phyloP scores from a whole-genome alignment of 1,140 invertebrate species.

The Nebria ingens region DNA sequence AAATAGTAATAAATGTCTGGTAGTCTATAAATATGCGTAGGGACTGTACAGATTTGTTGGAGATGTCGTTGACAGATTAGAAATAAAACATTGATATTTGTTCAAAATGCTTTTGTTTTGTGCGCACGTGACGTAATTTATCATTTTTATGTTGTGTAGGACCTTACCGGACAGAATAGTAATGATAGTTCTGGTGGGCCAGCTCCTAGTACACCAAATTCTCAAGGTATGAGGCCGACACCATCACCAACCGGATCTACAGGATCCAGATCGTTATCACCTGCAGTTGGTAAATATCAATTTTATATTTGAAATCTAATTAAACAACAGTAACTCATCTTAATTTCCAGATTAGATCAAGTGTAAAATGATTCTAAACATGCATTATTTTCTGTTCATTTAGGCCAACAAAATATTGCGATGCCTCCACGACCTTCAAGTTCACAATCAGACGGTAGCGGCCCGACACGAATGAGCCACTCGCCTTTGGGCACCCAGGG shows the following conservation, averaged over 20 bases:
- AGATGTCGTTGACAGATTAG: no score
- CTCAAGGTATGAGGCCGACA: conserved; percentile 74
- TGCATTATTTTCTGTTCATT: conserved; percentile 22
- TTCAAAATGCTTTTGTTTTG: no score
- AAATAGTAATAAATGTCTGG: no score
- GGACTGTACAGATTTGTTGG: no score
- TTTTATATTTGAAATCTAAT: conserved; percentile 10
- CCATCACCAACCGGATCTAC: conserved; percentile 87
- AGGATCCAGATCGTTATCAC: conserved; percentile 90
- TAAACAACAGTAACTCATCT: no score
- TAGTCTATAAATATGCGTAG: no score
- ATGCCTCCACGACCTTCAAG: conserved; percentile 86
- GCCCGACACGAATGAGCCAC: conserved; percentile 58
- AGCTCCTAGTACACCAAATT: conserved; percentile 60
- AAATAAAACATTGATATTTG: no score
- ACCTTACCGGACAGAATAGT: conserved; percentile 59
- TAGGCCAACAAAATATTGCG: conserved; percentile 82
- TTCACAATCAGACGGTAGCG: conserved; percentile 73
- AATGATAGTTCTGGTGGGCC: conserved; percentile 56
- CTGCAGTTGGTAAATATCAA: conserved; percentile 76
- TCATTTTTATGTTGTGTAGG: no score
- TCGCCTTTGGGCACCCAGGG: conserved; percentile 55
- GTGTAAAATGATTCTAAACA: conserved; percentile 12
- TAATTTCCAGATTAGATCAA: no score
- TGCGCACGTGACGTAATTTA: no score